A percentile compares a stretch with the other conserved stretches of the same genome.
phyloP scores from a whole-genome alignment of 2,113 vertebrate genomes.

The Datnioides undecimradiatus region DNA sequence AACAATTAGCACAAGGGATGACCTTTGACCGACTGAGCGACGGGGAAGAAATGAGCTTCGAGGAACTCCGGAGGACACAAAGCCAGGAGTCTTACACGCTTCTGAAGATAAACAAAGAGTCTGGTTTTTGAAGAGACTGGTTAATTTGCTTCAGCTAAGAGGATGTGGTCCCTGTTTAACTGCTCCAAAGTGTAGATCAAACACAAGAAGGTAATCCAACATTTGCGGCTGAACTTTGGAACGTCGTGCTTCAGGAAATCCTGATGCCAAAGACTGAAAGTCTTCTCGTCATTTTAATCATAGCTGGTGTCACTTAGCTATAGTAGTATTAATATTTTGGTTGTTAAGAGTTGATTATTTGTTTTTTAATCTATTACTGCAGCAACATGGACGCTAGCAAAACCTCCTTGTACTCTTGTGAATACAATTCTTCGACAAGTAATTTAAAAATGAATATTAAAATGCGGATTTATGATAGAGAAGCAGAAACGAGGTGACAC shows the following conservation, averaged over 20 bases:
- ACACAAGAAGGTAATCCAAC: slow-evolving; percentile 38
- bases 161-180: slow-evolving; percentile 39
- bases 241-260: slow-evolving; percentile 32
- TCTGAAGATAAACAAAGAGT: slow-evolving; percentile 48
- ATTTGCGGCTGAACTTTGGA: slow-evolving; percentile 30
- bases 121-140: slow-evolving; percentile 30
- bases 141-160: slow-evolving; percentile 52
- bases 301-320: background rate
- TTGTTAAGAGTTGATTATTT: background rate
- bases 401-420: too few species aligned
- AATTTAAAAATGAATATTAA: too few species aligned
- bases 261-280: slow-evolving; percentile 7
- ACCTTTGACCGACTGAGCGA: slow-evolving; percentile 64
- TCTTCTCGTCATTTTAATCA: background rate
- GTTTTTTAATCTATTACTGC: too few species aligned
- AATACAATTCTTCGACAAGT: too few species aligned
- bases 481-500: too few species aligned
- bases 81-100: slow-evolving; percentile 46
- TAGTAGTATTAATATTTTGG: background rate
- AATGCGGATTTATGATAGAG: too few species aligned
- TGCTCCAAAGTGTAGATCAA: slow-evolving; percentile 47
- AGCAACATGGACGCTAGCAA: too few species aligned
- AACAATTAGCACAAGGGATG: slow-evolving; percentile 68
- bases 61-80: slow-evolving; percentile 45
- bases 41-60: slow-evolving; percentile 58